Evolutionary conservation across 2,797 vertebrate genomes (phyloP).

Genomic region (Danio albolineatus): DNA sequence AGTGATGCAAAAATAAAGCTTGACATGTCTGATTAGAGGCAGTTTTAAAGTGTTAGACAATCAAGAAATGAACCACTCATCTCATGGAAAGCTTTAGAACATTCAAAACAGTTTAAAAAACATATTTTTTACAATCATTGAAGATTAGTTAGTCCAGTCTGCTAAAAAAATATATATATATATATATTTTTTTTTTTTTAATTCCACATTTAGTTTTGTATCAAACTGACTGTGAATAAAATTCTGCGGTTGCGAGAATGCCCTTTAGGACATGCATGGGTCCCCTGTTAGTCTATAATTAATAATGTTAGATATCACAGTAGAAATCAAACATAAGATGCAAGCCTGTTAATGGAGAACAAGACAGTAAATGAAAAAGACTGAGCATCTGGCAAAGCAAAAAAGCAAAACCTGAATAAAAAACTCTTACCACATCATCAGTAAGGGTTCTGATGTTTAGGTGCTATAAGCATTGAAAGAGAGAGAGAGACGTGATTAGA

Average conservation of each 20-base stretch:
- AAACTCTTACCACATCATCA: slow-evolving; percentile 94
- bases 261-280: background rate
- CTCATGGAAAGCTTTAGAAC: background rate
- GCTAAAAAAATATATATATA: too few species aligned
- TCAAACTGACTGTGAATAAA: background rate
- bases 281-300: background rate
- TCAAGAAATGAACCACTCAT: background rate
- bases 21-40: slow-evolving; percentile 18
- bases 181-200: too few species aligned
- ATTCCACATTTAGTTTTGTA: background rate
- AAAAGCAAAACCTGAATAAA: background rate
- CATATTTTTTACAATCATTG: background rate
- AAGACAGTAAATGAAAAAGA: slow-evolving; percentile 3
- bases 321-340: background rate
- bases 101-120: background rate
- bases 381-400: background rate
- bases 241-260: background rate
- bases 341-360: background rate
- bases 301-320: slow-evolving; percentile 1
- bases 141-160: background rate
- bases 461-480: slow-evolving; percentile 81
- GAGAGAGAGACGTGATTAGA: slow-evolving; percentile 68
- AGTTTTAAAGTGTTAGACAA: background rate
- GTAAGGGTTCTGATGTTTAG: slow-evolving; percentile 94
- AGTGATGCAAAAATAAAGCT: background rate